phyloP scores from a whole-genome alignment of 2,113 vertebrate genomes.

The Diphyllodes magnificus region DNA sequence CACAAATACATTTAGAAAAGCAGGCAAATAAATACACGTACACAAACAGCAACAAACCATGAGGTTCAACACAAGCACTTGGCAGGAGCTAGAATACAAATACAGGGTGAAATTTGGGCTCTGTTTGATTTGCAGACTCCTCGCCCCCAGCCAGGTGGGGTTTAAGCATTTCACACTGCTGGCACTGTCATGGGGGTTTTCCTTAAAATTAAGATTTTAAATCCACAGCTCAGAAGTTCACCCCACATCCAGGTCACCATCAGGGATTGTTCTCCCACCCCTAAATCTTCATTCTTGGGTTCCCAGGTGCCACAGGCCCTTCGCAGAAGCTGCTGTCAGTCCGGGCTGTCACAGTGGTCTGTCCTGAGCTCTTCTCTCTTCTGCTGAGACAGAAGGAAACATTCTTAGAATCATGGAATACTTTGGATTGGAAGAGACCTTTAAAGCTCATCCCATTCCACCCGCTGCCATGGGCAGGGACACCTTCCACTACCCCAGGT shows the following conservation, averaged over 20 bases:
- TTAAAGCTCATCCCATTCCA: neutral
- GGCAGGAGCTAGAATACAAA: neutral
- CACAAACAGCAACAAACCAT: neutral
- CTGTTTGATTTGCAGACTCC: neutral
- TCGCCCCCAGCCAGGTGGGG: neutral
- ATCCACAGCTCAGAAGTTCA: neutral
- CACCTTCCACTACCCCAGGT: neutral
- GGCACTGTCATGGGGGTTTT: neutral
- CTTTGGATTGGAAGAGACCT: neutral
- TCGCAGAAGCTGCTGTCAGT: neutral
- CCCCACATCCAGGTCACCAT: neutral
- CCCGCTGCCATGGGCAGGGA: neutral
- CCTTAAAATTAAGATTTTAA: neutral
- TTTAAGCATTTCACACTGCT: neutral
- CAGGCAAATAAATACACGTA: neutral
- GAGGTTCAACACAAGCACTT: neutral
- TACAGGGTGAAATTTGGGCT: neutral
- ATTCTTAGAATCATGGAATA: neutral
- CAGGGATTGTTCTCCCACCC: neutral
- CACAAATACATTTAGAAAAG: neutral
- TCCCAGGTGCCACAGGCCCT: neutral
- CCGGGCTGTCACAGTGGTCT: constrained; percentile 21
- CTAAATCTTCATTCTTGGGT: neutral
- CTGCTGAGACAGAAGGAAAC: neutral
- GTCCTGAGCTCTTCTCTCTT: neutral